These are phyloP conservation scores for Zygothrica quintamaculata DNA, from an alignment of 2,888 invertebrate species.

Conservation along the genomic window DNA sequence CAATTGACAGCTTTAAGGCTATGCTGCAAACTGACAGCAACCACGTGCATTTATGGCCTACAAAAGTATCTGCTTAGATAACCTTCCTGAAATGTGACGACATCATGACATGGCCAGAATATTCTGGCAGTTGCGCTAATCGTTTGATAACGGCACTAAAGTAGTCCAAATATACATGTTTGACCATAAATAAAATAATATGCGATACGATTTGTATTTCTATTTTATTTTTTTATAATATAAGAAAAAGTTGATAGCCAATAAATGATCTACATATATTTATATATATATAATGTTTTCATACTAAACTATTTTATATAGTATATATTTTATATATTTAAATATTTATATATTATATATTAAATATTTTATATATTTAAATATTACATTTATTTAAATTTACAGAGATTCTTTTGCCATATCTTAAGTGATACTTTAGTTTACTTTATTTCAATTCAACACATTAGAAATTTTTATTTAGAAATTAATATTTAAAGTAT, in stretches of 20 bases:
- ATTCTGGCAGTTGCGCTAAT: slow-evolving; percentile 17
- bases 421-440: too few species aligned
- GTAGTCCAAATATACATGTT: slow-evolving; percentile 49
- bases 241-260: not conserved
- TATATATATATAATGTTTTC: too few species aligned
- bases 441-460: too few species aligned
- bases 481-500: too few species aligned
- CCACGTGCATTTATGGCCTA: slow-evolving; percentile 34
- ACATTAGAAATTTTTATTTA: too few species aligned
- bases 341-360: too few species aligned
- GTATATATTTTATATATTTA: too few species aligned
- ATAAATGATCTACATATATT: too few species aligned
- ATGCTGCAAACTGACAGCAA: slow-evolving; percentile 14
- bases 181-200: slow-evolving; percentile 40
- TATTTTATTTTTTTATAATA: not conserved
- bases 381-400: too few species aligned
- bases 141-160: slow-evolving; percentile 25
- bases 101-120: slow-evolving; percentile 12
- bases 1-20: slow-evolving; percentile 48
- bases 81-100: slow-evolving; percentile 32
- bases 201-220: slow-evolving; percentile 40
- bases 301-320: too few species aligned
- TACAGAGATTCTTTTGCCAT: too few species aligned
- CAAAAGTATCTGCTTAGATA: slow-evolving; percentile 29
- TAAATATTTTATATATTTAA: too few species aligned